Evolutionary conservation across 2,113 vertebrate genomes (phyloP), one percentile per base, ranked within the genome.

Genomic region (Rhynchomys soricoides): DNA sequence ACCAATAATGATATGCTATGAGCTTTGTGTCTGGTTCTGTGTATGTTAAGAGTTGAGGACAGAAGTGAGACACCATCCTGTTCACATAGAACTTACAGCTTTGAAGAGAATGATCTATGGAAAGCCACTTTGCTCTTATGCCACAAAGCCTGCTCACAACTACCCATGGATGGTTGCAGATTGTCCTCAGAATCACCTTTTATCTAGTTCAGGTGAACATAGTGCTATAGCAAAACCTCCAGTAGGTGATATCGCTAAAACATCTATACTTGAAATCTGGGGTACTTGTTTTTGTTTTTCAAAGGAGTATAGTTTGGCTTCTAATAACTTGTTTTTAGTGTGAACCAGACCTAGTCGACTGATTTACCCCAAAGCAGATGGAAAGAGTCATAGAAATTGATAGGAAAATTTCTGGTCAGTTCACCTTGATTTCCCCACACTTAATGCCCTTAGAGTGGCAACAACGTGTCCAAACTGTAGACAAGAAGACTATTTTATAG

Each of bases 251-350:
- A 74, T 74, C n/a, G 59, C 52, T 79, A 50, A 15, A 94, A 57
- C 8, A 83, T 87, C 34, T 92, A 45, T 50, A 55, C 90, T 85
- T 95, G 64, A 97, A 96, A 96, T 95, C 64, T 96, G 95, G 75
- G 78, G 94, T 94, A 87, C 93, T 93, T 83, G 48, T 37, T 93
- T 92, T 64, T 57, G 13, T 11, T 94, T 97, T 96, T 93, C 48
- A 75, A 93, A 96, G 81, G 17, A 43, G 40, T 55, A 21, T 40
- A 86, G 13, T 29, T 91, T 96, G 68, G 5, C n/a, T 96, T 97
- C 70, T 73, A 88, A 97, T n/a, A 95, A 93, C 75, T 93, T 90
- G 81, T 94, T 97, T 94, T 96, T 34, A 92, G 57, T 37, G 21
- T 88, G 68, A 97, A 79, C 93, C 86, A 86, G 40, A 96, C 64